These are phyloP conservation scores for Etheostoma nigrum DNA, from an alignment of 2,797 vertebrate genomes.

Conservation along the genomic window DNA sequence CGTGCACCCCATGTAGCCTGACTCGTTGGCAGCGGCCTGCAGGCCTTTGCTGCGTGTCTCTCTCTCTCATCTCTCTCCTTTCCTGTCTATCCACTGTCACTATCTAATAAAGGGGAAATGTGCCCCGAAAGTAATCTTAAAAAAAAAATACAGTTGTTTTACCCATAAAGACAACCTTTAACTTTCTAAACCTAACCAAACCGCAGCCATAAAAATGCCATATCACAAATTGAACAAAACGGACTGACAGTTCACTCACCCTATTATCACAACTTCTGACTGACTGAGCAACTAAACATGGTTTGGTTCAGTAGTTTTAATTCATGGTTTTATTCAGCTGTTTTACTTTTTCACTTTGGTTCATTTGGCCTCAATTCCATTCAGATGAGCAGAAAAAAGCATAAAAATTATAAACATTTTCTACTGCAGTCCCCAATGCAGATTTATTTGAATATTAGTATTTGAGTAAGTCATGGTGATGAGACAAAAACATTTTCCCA, in stretches of 20 bases:
- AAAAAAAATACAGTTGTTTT: too few species aligned
- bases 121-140: too few species aligned
- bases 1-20: too few species aligned
- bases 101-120: too few species aligned
- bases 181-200: not conserved
- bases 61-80: too few species aligned
- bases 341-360: not conserved
- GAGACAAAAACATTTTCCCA: not conserved
- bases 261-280: too few species aligned
- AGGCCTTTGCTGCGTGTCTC: too few species aligned
- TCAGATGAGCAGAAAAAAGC: not conserved
- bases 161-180: not conserved
- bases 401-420: not conserved
- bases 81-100: too few species aligned
- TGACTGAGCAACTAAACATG: not conserved
- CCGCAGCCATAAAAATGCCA: not conserved
- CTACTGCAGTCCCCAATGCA: not conserved
- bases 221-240: not conserved
- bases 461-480: not conserved
- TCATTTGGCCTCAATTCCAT: too few species aligned
- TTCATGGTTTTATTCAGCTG: not conserved
- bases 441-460: not conserved
- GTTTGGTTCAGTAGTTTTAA: constrained; percentile 7
- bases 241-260: not conserved
- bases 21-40: too few species aligned